Evolutionary conservation across 2,888 invertebrate genomes (phyloP).

Genomic region (Lagria hirta): DNA sequence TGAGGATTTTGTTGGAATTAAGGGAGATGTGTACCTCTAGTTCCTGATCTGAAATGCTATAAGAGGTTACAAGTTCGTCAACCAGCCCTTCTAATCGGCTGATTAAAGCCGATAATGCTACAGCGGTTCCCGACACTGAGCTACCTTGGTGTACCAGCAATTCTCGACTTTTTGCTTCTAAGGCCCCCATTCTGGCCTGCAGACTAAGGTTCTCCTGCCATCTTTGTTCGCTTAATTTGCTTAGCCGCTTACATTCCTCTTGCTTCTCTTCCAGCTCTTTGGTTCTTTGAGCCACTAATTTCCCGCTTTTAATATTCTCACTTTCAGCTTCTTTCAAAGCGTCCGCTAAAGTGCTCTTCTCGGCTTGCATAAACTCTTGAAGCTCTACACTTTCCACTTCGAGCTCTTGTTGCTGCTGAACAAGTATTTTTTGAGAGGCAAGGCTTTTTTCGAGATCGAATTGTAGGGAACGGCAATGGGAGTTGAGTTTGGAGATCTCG

Average conservation of each 20-base stretch:
- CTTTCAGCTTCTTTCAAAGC: conserved; percentile 76
- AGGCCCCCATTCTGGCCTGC: conserved; percentile 64
- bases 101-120: conserved; percentile 68
- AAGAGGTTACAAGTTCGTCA: conserved; percentile 71
- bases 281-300: conserved; percentile 55
- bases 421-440: conserved; percentile 65
- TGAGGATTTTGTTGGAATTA: conserved; percentile 6
- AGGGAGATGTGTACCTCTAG: conserved; percentile 73
- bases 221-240: conserved; percentile 74
- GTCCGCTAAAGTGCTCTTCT: conserved; percentile 78
- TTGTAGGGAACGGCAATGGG: conserved; percentile 70
- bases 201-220: conserved; percentile 70
- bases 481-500: conserved; percentile 72
- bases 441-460: conserved; percentile 70
- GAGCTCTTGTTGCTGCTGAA: conserved; percentile 74
- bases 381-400: conserved; percentile 81
- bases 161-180: conserved; percentile 66
- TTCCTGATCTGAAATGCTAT: conserved; percentile 74
- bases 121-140: conserved; percentile 68
- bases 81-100: conserved; percentile 70
- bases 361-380: conserved; percentile 85
- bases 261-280: conserved; percentile 64
- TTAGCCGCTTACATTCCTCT: conserved; percentile 77
- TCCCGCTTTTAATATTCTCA: conserved; percentile 55
- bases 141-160: conserved; percentile 69